A percentile compares a stretch with the other conserved stretches of the same genome.
phyloP scores from a whole-genome alignment of 2,888 invertebrate species.

The Brachycybe producta region DNA sequence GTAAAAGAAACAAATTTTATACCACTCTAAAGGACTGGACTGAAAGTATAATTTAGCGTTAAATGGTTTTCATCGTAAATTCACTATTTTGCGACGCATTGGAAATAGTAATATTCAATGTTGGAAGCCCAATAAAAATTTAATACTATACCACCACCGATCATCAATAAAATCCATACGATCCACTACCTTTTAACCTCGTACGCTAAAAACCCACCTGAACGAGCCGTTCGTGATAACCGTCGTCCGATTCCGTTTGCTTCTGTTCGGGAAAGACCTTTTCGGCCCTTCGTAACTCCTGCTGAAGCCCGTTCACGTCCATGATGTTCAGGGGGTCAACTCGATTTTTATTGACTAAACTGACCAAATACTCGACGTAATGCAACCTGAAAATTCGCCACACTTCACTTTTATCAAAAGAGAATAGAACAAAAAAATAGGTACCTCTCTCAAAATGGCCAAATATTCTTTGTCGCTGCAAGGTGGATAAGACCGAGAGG shows the following conservation, averaged over 20 bases:
- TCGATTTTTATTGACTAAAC: slow-evolving; percentile 52
- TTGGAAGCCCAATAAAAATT: too few species aligned
- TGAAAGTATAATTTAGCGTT: too few species aligned
- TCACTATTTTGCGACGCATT: too few species aligned
- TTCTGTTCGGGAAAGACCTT: slow-evolving; percentile 59
- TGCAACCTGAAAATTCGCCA: slow-evolving; percentile 54
- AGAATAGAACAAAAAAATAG: neutral
- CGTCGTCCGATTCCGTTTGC: slow-evolving; percentile 68
- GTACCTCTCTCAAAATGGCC: slow-evolving; percentile 69
- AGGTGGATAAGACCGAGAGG: slow-evolving; percentile 65
- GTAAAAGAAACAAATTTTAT: too few species aligned
- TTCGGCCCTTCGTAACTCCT: slow-evolving; percentile 59
- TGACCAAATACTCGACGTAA: slow-evolving; percentile 78
- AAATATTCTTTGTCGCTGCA: slow-evolving; percentile 73
- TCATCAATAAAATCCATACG: too few species aligned
- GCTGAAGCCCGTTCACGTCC: slow-evolving; percentile 67
- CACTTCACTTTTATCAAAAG: neutral
- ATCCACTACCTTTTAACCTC: too few species aligned
- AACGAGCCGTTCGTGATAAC: slow-evolving; percentile 69
- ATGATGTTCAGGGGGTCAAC: slow-evolving; percentile 67
- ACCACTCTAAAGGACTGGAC: too few species aligned
- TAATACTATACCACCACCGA: too few species aligned
- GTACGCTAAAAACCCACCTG: slow-evolving; percentile 57
- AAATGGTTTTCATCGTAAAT: too few species aligned
- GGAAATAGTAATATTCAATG: too few species aligned